phyloP scores from a whole-genome alignment of 2,888 invertebrate species.

The Arenicola marina region DNA sequence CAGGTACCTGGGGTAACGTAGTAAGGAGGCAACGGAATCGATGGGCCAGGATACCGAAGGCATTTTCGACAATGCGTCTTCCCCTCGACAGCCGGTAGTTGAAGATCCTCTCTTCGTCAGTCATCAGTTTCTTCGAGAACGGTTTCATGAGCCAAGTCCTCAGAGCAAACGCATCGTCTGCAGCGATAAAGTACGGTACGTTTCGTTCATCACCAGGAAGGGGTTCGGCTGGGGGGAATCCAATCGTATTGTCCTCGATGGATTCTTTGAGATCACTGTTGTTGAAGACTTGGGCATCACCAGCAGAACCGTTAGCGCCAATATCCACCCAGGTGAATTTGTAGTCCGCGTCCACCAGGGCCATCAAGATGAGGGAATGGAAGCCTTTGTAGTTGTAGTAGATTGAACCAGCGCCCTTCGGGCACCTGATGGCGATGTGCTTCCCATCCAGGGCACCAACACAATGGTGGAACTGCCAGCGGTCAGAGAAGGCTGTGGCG shows the following conservation, averaged over 20 bases:
- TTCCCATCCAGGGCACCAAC: constrained; percentile 20
- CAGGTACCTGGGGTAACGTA: too few relatives aligned
- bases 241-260: background rate
- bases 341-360: constrained; percentile 20
- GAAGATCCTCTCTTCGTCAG: too few relatives aligned
- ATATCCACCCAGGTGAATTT: constrained; percentile 24
- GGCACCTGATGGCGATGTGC: constrained; percentile 13
- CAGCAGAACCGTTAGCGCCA: constrained; percentile 23
- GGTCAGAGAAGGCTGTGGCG: constrained; percentile 6
- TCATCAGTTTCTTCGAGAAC: too few relatives aligned
- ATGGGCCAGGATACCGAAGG: too few relatives aligned
- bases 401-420: background rate
- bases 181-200: constrained; percentile 7
- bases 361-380: constrained; percentile 14
- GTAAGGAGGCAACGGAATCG: too few relatives aligned
- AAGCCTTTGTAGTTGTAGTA: constrained; percentile 10
- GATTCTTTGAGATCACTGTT: constrained; percentile 11
- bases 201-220: constrained; percentile 11
- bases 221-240: constrained; percentile 9
- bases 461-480: constrained; percentile 23
- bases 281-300: constrained; percentile 31
- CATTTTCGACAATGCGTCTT: too few relatives aligned
- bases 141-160: too few relatives aligned
- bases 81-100: too few relatives aligned
- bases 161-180: constrained; percentile 16